Evolutionary conservation across 2,888 invertebrate genomes (phyloP), one percentile per base, ranked within the genome.

Genomic region (Aplocera efformata): DNA sequence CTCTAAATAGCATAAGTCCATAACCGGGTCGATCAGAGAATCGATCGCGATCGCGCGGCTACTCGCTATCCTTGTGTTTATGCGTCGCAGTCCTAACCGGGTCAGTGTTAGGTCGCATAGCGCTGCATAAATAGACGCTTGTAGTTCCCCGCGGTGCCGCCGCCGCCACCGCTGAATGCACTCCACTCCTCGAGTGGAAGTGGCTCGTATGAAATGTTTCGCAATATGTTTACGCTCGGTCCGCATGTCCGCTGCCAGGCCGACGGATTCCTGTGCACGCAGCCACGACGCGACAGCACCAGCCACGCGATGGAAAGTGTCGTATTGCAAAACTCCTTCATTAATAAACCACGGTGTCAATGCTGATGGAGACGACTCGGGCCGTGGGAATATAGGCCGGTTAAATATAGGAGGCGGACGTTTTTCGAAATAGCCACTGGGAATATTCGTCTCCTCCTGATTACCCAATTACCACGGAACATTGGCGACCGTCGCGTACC

Each of bases 51-150:
- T 46, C 49, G 49, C 45, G 48, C 48, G 48, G 56, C 51, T 56
- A 60, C 63, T 68, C 59, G 70, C 67, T 72, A 69, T 77, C 75
- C 76, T 81, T 80, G 79, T 81, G 78, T 78, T 78, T 76, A 79
- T 72, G 77, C 77, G 74, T 70, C 67, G 75, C 58, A 59, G 63
- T 60, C 61, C 73, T 80, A 85, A 82, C 81, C 80, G 71, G 86
- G 85, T 85, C 86, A 86, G 85, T 86, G 85, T 83, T 86, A 86
- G 85, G 83, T 79, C 84, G 75, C 81, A 82, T 79, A 79, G 78
- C 76, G 68, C 73, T 78, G 81, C 82, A 79, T 74, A 83, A 84
- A 83, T 84, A 83, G 82, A 74, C 63, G 61, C 63, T 58, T 53
- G 60, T 59, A 53, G 63, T 67, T 64, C 61, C 56, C 58, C 63